phyloP scores from a whole-genome alignment of 2,888 invertebrate species.

The Diarsia rubi region DNA sequence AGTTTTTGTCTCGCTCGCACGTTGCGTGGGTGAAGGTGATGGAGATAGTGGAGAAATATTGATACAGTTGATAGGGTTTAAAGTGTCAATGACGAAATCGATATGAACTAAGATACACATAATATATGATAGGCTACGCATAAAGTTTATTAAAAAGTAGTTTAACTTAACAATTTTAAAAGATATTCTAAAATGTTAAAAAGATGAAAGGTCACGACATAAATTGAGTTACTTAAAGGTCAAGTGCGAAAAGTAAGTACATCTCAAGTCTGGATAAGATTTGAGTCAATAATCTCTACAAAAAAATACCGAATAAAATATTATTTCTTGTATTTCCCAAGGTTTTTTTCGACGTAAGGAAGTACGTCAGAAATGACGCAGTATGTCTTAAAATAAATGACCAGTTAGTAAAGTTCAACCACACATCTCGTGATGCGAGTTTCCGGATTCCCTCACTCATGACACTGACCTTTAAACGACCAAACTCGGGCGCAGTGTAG shows the following conservation, averaged over 20 bases:
- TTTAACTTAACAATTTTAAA: neutral
- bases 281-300: neutral
- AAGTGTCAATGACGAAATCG: constrained; percentile 32
- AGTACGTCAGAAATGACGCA: constrained; percentile 4
- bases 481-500: constrained; percentile 16
- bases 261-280: neutral
- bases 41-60: constrained; percentile 23
- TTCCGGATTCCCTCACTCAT: constrained; percentile 28
- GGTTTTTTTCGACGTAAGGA: constrained; percentile 12
- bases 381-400: constrained; percentile 18
- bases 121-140: neutral
- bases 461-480: constrained; percentile 59
- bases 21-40: constrained; percentile 15
- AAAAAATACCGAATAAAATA: neutral
- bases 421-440: constrained; percentile 1
- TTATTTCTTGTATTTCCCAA: constrained; percentile 1
- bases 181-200: neutral
- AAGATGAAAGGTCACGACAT: neutral
- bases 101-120: constrained; percentile 38
- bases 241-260: constrained; percentile 28
- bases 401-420: constrained; percentile 11
- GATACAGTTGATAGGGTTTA: constrained; percentile 29
- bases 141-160: neutral
- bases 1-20: constrained; percentile 60
- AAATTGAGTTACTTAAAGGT: neutral